Evolutionary conservation across 2,888 invertebrate genomes (phyloP).

Genomic region (Matsumyia berberina): DNA sequence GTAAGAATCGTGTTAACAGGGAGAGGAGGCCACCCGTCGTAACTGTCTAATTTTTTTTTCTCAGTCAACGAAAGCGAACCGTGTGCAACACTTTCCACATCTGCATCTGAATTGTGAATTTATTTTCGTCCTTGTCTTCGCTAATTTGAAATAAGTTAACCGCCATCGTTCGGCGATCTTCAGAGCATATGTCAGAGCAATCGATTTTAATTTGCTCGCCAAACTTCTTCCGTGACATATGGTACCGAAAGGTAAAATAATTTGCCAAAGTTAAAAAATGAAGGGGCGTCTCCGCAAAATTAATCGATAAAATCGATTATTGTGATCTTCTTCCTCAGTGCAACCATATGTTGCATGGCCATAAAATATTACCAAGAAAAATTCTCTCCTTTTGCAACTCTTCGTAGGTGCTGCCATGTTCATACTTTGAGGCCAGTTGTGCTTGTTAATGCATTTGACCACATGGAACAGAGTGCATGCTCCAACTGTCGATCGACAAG

Average conservation of each 20-base stretch:
- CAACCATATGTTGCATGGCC: constrained; percentile 51
- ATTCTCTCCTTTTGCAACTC: background rate
- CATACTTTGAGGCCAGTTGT: constrained; percentile 26
- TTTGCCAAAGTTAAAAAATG: constrained; percentile 48
- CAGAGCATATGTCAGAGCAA: too few relatives aligned
- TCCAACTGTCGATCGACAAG: constrained; percentile 8
- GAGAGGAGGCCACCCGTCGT: too few relatives aligned
- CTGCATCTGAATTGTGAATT: too few relatives aligned
- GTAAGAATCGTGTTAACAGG: too few relatives aligned
- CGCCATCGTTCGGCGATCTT: too few relatives aligned
- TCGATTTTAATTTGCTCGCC: too few relatives aligned
- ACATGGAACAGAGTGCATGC: constrained; percentile 12
- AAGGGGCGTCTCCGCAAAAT: constrained; percentile 49
- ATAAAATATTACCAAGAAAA: constrained; percentile 2
- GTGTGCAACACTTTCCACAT: too few relatives aligned
- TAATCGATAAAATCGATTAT: constrained; percentile 63
- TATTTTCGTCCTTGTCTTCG: too few relatives aligned
- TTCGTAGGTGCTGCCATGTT: constrained; percentile 24
- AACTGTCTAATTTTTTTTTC: too few relatives aligned
- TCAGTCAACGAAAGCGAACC: too few relatives aligned
- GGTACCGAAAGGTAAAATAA: constrained; percentile 49
- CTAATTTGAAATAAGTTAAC: too few relatives aligned
- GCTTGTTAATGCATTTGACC: constrained; percentile 7
- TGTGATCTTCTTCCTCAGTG: constrained; percentile 15
- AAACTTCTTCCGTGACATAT: constrained; percentile 16